phyloP scores from a whole-genome alignment of 2,113 vertebrate genomes.

The Notothenia rossii region DNA sequence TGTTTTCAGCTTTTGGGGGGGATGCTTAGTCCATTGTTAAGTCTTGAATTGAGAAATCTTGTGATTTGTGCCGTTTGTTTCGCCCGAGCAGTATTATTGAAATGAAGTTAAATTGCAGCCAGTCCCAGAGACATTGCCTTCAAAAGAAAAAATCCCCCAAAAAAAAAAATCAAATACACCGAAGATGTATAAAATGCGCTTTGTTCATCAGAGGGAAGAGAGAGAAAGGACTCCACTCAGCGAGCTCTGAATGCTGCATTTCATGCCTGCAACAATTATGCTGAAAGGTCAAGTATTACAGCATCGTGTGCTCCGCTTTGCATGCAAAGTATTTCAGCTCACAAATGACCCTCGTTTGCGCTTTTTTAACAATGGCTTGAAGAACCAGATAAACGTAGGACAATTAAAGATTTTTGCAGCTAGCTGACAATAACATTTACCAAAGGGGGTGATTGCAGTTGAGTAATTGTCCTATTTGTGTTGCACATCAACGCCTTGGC shows the following conservation, averaged over 20 bases:
- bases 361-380: constrained; percentile 95
- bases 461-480: constrained; percentile 91
- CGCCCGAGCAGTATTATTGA: constrained; percentile 62
- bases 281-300: constrained; percentile 99
- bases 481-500: constrained; percentile 67
- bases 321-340: constrained; percentile 99
- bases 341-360: constrained; percentile 97
- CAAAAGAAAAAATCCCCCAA: constrained; percentile 82
- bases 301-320: constrained; percentile 98
- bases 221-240: constrained; percentile 92
- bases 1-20: background rate
- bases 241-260: constrained; percentile 94
- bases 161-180: constrained; percentile 84
- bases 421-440: constrained; percentile 93
- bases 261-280: constrained; percentile 98
- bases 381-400: constrained; percentile 97
- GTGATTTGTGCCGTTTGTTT: constrained; percentile 78
- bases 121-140: constrained; percentile 90
- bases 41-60: constrained; percentile 42
- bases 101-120: constrained; percentile 92
- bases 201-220: constrained; percentile 87
- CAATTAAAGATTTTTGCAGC: constrained; percentile 98
- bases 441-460: constrained; percentile 97
- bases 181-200: constrained; percentile 91
- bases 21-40: constrained; percentile 26